Conservation (phyloP, 2,888 invertebrate genomes). For the Pyrgus malvae region DNA sequence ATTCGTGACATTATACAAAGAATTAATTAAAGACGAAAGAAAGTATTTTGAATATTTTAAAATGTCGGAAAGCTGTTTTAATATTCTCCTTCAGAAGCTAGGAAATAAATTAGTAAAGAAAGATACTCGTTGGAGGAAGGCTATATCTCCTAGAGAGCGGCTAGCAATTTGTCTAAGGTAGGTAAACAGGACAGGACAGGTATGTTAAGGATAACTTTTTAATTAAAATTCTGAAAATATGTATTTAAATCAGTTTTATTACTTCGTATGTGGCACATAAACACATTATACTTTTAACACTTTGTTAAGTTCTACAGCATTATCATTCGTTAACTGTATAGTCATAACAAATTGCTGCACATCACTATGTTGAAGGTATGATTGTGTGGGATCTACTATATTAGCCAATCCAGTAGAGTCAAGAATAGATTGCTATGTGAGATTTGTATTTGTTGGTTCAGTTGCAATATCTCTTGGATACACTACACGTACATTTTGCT, state of each 20-base stretch:
- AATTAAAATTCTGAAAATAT: no score
- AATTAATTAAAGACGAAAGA: constrained; percentile 27
- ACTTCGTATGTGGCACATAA: constrained; percentile 29
- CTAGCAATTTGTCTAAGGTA: constrained; percentile 23
- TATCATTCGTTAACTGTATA: no score
- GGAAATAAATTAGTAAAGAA: constrained; percentile 32
- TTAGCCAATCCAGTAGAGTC: constrained; percentile 28
- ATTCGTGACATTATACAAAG: constrained; percentile 27
- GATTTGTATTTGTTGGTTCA: constrained; percentile 30
- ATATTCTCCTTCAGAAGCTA: constrained; percentile 33
- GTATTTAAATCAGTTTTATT: no score
- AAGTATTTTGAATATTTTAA: constrained; percentile 31
- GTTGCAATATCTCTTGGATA: constrained; percentile 30
- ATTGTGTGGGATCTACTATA: constrained; percentile 2
- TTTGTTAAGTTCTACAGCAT: constrained; percentile 22
- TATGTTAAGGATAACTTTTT: constrained; percentile 24
- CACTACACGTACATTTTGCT: constrained; percentile 2
- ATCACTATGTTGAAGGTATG: no score
- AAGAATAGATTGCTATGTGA: constrained; percentile 28
- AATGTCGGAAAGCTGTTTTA: constrained; percentile 30
- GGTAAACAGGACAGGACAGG: constrained; percentile 25
- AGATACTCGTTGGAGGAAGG: constrained; percentile 30
- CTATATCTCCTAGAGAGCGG: constrained; percentile 27
- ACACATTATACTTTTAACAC: constrained; percentile 31
- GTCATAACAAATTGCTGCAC: no score